Evolutionary conservation across 2,797 vertebrate genomes (phyloP).

Genomic region (Myiotriccus ornatus): DNA sequence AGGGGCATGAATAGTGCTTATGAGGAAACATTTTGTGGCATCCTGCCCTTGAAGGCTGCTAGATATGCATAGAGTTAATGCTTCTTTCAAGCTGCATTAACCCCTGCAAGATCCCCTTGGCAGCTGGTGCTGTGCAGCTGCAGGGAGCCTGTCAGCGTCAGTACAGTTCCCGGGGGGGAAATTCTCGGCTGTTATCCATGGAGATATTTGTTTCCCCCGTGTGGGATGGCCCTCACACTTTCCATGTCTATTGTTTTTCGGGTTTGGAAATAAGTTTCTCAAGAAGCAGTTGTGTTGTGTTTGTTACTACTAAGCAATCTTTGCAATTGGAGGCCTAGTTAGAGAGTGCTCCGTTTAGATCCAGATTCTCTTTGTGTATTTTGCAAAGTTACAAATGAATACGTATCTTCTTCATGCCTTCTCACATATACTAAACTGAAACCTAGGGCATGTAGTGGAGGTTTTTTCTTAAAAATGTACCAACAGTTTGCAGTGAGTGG

Average conservation of each 20-base stretch:
- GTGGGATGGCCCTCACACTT: not conserved
- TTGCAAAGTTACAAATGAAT: not conserved
- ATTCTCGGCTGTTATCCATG: not conserved
- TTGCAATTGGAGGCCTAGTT: not conserved
- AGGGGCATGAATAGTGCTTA: not conserved
- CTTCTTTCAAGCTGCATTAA: conserved; percentile 46
- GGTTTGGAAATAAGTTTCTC: not conserved
- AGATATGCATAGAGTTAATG: not conserved
- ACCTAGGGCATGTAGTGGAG: not conserved
- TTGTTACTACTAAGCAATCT: not conserved
- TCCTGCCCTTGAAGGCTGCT: not conserved
- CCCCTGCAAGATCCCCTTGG: conserved; percentile 18
- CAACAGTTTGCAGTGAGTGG: not conserved
- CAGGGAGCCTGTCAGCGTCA: not conserved
- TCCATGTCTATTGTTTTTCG: not conserved
- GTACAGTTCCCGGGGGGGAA: not conserved
- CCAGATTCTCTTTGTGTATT: not conserved
- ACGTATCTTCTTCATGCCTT: accelerated
- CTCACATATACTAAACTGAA: not conserved
- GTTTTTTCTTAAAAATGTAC: not conserved
- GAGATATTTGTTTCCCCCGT: not conserved
- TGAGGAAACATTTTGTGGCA: not conserved
- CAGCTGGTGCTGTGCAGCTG: conserved; percentile 54
- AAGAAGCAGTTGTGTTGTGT: not conserved
- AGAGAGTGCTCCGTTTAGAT: not conserved